Evolutionary conservation across 2,888 invertebrate genomes (phyloP), one percentile per base, ranked within the genome.

Genomic region (Plusia festucae): DNA sequence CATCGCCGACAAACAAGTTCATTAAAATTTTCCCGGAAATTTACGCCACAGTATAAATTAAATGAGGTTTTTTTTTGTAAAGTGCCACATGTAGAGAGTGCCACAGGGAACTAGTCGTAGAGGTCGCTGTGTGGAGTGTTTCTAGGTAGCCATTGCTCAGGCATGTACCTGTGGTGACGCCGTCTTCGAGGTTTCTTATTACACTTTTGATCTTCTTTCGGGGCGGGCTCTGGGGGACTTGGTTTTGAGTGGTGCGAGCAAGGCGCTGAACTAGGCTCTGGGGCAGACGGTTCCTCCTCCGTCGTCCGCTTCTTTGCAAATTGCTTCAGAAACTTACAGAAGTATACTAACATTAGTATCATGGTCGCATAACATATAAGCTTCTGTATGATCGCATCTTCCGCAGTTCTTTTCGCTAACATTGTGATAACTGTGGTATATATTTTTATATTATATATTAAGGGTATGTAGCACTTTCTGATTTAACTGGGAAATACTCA

Each of bases 341-440:
- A 49, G 53, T 76, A 89, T 2, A 88, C 22, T 27, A 90, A 54
- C 3, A 90, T 2, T 6, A 91, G 40, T 8, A 86, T 9, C 11
- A 85, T 18, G 0, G 75, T 82, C 0, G 83, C 85, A 30, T 82
- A 90, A 32, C 77, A 83, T 53, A 91, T 58, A 15, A 89, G 27
- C 49, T 80, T 84, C 3, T 86, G 85, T 8, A 78, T 54, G 1
- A 66, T 24, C 0, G 53, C 53, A 0, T 88, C 89, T 0, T 88
- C 84, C 0, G 79, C 44, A 62, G 84, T 79, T 63, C 87, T 90
- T 70, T 85, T 80, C 0, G 85, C 76, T 67, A 91, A 81, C 91
- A 91, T 91, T 71, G 68, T 65, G n/a, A 54, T 20, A 20, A 20
- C 2, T 49, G 46, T 49, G 46, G 4, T 49, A 20, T 49, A 11